Evolutionary conservation across 2,113 vertebrate species (phyloP).

Genomic region (Mus musculus): DNA sequence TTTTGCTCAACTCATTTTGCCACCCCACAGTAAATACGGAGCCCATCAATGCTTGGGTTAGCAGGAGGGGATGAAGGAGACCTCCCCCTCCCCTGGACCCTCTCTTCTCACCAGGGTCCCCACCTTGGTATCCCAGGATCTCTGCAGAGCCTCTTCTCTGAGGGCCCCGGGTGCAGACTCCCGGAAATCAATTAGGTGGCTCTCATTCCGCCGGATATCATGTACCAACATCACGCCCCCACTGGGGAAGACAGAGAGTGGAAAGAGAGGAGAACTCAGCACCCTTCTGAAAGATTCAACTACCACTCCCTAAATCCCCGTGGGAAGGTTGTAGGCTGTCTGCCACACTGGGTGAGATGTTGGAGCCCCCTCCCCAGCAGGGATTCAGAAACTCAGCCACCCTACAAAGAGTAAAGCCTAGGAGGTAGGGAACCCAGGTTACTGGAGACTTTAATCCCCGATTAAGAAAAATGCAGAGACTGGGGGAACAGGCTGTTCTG

Average conservation of each 20-base stretch:
- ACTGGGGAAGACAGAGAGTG: slow-evolving; percentile 83
- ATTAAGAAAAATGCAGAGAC: slow-evolving; percentile 72
- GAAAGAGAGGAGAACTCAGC: neutral
- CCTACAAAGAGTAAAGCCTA: slow-evolving; percentile 20
- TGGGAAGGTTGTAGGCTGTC: neutral
- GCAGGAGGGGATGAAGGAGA: slow-evolving; percentile 41
- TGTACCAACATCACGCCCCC: slow-evolving; percentile 98
- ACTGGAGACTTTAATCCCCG: slow-evolving; percentile 80
- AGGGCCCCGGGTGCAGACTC: slow-evolving; percentile 94
- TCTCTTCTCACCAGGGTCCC: slow-evolving; percentile 73
- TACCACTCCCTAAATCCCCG: neutral
- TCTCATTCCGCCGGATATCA: slow-evolving; percentile 95
- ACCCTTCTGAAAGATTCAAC: neutral
- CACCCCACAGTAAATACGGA: neutral
- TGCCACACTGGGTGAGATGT: neutral
- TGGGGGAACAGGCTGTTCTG: slow-evolving; percentile 66
- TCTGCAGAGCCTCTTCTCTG: slow-evolving; percentile 88
- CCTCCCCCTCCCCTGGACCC: neutral
- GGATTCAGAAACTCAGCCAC: slow-evolving; percentile 40
- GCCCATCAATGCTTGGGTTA: slow-evolving; percentile 48
- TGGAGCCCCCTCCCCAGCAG: neutral
- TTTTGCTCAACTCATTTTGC: slow-evolving; percentile 39
- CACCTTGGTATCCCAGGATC: slow-evolving; percentile 90
- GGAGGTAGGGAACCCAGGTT: slow-evolving; percentile 1
- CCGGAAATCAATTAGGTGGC: slow-evolving; percentile 95